These are phyloP conservation scores for Rhopalosiphum padi DNA, from an alignment of 1,140 invertebrate species.

Conservation along the genomic window DNA sequence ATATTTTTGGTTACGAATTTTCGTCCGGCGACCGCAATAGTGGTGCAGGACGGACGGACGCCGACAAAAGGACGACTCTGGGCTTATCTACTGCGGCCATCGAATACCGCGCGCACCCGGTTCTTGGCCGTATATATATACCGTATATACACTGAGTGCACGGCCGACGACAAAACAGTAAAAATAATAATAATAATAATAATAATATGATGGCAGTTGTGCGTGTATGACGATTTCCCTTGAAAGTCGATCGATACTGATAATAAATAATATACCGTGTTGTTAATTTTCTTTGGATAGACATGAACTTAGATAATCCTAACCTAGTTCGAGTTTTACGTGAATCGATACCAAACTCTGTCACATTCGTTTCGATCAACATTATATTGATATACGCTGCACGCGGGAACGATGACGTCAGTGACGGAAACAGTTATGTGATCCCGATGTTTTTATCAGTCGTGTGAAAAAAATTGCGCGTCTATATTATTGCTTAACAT, in stretches of 20 bases:
- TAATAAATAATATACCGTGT: background rate
- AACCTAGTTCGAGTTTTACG: background rate
- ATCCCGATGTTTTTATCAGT: background rate
- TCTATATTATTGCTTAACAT: background rate
- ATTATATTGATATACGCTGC: no score
- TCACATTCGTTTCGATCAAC: background rate
- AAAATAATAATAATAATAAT: background rate
- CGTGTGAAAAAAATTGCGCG: background rate
- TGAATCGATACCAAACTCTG: background rate
- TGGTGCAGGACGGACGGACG: background rate
- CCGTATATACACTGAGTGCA: background rate
- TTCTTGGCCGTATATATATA: background rate
- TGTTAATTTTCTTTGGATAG: background rate
- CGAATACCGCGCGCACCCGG: conserved; percentile 17
- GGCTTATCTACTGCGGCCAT: conserved; percentile 5
- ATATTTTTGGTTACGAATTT: conserved; percentile 29
- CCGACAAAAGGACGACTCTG: conserved; percentile 49
- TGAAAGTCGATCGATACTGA: background rate
- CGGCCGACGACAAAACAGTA: background rate
- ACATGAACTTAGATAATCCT: background rate
- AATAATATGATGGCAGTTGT: background rate
- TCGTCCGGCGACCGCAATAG: background rate
- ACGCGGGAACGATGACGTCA: no score
- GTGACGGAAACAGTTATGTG: background rate
- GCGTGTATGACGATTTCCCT: no score